phyloP scores from a whole-genome alignment of 2,113 vertebrate genomes.

The Pandion haliaetus region DNA sequence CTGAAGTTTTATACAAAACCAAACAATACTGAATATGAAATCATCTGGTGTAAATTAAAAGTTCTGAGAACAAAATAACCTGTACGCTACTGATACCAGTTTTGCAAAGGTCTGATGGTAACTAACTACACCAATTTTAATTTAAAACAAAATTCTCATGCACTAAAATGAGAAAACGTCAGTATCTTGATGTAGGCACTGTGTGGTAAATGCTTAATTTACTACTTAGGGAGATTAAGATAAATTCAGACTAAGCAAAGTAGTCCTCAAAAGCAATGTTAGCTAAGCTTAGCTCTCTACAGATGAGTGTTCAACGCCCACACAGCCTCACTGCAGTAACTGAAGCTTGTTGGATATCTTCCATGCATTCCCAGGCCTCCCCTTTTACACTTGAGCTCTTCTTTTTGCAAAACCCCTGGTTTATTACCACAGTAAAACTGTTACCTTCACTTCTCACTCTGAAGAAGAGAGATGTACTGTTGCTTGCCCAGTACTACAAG shows the following conservation, averaged over 20 bases:
- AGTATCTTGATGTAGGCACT: background rate
- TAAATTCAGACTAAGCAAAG: background rate
- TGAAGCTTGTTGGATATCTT: background rate
- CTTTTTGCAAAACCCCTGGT: background rate
- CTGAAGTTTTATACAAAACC: background rate
- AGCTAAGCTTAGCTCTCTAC: background rate
- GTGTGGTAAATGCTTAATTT: background rate
- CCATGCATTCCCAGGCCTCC: background rate
- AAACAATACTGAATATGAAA: background rate
- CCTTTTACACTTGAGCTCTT: background rate
- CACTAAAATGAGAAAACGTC: background rate
- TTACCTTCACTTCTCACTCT: background rate
- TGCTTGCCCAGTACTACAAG: background rate
- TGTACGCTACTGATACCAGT: background rate
- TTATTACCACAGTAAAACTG: background rate
- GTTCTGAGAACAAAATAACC: background rate
- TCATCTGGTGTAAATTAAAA: background rate
- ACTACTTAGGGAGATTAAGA: background rate
- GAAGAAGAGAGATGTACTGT: background rate
- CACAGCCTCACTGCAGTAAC: background rate
- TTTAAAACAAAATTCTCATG: background rate
- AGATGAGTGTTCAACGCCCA: background rate
- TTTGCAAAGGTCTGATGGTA: background rate
- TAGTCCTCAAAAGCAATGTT: background rate
- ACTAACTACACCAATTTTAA: background rate